Evolutionary conservation across 2,113 vertebrate species (phyloP).

Genomic region (Pelusios castaneus): DNA sequence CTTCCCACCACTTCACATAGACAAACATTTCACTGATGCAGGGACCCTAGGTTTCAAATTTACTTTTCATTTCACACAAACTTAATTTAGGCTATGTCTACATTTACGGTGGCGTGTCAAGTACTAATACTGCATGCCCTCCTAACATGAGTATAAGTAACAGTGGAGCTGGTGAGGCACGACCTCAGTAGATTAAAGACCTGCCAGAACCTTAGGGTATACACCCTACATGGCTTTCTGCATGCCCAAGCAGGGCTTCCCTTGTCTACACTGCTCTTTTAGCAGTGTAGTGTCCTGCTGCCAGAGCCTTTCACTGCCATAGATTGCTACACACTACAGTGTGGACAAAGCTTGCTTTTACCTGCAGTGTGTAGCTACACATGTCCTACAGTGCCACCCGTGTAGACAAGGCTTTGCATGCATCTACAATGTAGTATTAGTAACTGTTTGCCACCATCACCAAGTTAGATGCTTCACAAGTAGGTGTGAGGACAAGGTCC

Average conservation of each 20-base stretch:
- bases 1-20: background rate
- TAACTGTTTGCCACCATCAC: background rate
- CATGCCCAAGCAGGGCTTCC: background rate
- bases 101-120: background rate
- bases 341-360: background rate
- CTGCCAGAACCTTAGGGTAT: background rate
- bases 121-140: background rate
- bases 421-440: background rate
- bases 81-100: background rate
- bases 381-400: background rate
- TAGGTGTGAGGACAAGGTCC: background rate
- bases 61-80: background rate
- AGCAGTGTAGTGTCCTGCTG: background rate
- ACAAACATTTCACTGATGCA: background rate
- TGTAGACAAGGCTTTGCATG: background rate
- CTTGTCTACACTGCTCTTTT: background rate
- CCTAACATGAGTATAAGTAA: background rate
- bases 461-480: background rate
- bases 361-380: background rate
- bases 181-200: background rate
- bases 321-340: background rate
- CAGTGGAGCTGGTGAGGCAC: background rate
- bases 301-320: background rate
- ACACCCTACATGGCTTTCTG: background rate
- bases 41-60: rapidly evolving